Percentiles rank a stretch among this genome's conserved stretches.
Evolutionary conservation across 1,140 invertebrate species (phyloP).

Genomic region (Diorhabda elongata): DNA sequence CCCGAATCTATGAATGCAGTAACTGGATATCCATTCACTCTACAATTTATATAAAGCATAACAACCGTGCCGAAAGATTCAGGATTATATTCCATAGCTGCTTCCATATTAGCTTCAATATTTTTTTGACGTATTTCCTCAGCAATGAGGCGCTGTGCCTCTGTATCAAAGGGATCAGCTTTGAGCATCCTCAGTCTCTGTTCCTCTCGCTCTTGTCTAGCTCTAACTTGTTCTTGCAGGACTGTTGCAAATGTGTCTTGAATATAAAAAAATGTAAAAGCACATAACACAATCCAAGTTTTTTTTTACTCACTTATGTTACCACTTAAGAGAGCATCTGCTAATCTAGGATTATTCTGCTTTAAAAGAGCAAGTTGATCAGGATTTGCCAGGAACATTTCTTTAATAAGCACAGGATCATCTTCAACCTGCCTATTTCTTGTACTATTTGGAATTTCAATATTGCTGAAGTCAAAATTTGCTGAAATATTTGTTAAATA

Average conservation of each 20-base stretch:
- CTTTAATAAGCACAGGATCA: slow-evolving; percentile 82
- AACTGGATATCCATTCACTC: slow-evolving; percentile 91
- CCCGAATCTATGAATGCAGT: slow-evolving; percentile 98
- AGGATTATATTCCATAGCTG: slow-evolving; percentile 96
- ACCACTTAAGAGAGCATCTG: slow-evolving; percentile 83
- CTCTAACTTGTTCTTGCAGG: slow-evolving; percentile 74
- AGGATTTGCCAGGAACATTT: slow-evolving; percentile 89
- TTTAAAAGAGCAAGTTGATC: slow-evolving; percentile 86
- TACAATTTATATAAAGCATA: slow-evolving; percentile 96
- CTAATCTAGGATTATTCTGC: slow-evolving; percentile 89
- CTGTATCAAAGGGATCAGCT: slow-evolving; percentile 92
- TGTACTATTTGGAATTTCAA: slow-evolving; percentile 63
- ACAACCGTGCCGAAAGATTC: slow-evolving; percentile 96
- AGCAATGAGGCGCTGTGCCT: slow-evolving; percentile 89
- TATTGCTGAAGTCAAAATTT: slow-evolving; percentile 78
- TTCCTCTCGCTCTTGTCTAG: slow-evolving; percentile 71
- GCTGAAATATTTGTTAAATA: slow-evolving; percentile 40
- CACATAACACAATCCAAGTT: neutral
- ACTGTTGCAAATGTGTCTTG: slow-evolving; percentile 78
- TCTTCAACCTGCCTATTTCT: slow-evolving; percentile 54
- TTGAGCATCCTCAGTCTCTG: slow-evolving; percentile 83
- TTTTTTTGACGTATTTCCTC: slow-evolving; percentile 95
- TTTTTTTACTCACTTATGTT: slow-evolving; percentile 61
- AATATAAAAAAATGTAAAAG: slow-evolving; percentile 10
- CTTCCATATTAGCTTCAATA: slow-evolving; percentile 97